Evolutionary conservation across 2,113 vertebrate genomes (phyloP).

Genomic region (Okapia johnstoni): DNA sequence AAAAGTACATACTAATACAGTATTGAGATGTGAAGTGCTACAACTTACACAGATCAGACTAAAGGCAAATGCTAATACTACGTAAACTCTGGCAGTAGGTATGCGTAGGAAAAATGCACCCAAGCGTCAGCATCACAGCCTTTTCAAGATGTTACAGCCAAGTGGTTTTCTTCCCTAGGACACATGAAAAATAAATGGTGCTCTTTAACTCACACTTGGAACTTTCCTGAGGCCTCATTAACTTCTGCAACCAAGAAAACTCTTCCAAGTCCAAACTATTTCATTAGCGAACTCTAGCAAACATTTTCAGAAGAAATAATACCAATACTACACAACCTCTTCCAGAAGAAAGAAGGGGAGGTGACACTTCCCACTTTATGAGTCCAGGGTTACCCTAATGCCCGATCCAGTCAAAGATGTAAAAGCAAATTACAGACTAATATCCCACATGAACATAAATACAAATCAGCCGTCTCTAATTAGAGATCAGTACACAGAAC

Average conservation of each 20-base stretch:
- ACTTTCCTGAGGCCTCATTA: neutral
- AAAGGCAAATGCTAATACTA: neutral
- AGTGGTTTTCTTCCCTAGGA: neutral
- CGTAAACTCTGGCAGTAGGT: neutral
- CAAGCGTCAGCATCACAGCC: neutral
- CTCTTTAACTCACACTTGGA: neutral
- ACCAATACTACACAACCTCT: neutral
- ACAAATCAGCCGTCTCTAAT: neutral
- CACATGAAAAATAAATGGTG: neutral
- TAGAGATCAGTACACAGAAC: neutral
- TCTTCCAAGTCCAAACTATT: neutral
- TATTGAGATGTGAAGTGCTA: neutral
- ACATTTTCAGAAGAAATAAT: neutral
- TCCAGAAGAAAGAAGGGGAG: neutral
- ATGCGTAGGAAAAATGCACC: neutral
- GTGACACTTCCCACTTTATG: neutral
- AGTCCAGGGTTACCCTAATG: neutral
- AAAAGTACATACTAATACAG: neutral
- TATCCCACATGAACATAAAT: neutral
- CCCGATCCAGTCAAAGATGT: conserved; percentile 1
- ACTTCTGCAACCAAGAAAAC: neutral
- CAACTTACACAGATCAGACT: neutral
- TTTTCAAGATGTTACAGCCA: neutral
- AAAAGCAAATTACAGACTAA: conserved; percentile 20
- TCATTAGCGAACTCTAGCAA: neutral